Base-by-base conservation (phyloP, 2,888 invertebrate species). In the Cotesia congregata region DNA sequence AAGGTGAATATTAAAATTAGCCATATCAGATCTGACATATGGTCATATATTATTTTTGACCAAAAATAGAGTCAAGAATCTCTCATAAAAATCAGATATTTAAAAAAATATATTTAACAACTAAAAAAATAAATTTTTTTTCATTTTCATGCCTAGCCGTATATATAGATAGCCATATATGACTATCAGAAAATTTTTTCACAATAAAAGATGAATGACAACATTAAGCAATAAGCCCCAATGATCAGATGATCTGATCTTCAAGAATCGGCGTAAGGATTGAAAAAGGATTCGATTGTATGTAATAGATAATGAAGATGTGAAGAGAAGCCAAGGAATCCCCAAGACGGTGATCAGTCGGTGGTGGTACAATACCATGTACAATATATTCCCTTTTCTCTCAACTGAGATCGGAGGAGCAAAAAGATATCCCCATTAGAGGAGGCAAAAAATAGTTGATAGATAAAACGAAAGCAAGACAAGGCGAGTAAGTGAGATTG, bases 401-500 rank as follows among this genome's bases (percentile, higher is more conserved):
- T 30, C 30, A 30, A 30, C 30, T 30, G 3, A 65, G 65, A 38
- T 65, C 65, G 6, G 30, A 62, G 12, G 65, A 65, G 9, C 20
- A 30, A 20, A 65, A 30, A 30, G 30, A 38, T 65, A 20, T 30
- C 30, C 30, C 65, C 65, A 65, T 65, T 65, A 65, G 30, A 30
- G 20, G 6, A 65, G 30, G 38, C 6, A 15, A 20, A 39, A 65
- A n/a, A 62, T 39, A 39, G 40, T 15, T 6, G 30, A 71, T 61
- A 71, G 20, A 59, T n/a, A 9, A 71, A 71, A 39, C 38, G 71
- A 12, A 20, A 73, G 71, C 39, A 67, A 65, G 61, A 76, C 60
- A 15, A 41, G 20, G 17, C 64, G 65, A 62, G 69, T 12, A 17
- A 41, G 67, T 77, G 74, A 38, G 60, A 73, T 60, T n/a, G 65